Percentiles rank a stretch among this genome's conserved stretches.
Evolutionary conservation across 2,797 vertebrate species (phyloP).

Genomic region (Lutjanus argentimaculatus): DNA sequence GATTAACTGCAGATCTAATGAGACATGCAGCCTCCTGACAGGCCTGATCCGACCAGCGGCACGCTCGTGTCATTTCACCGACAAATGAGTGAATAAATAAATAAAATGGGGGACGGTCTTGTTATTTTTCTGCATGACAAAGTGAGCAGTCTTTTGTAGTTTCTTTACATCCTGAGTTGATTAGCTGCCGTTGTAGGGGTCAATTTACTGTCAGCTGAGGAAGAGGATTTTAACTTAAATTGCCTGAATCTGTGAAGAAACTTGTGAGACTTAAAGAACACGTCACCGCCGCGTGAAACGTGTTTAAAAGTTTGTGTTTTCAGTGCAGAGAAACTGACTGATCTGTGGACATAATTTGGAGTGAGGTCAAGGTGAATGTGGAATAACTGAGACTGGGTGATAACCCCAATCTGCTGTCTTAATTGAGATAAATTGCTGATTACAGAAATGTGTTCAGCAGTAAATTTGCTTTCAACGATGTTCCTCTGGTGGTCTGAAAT

Average conservation of each 20-base stretch:
- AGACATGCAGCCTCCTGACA: slow-evolving; percentile 56
- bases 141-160: neutral
- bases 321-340: neutral
- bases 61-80: neutral
- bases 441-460: slow-evolving; percentile 16
- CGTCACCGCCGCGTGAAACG: slow-evolving; percentile 11
- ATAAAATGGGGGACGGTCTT: neutral
- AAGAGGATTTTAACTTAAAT: neutral
- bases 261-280: neutral
- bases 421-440: slow-evolving; percentile 41
- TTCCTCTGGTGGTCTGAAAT: slow-evolving; percentile 3
- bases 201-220: neutral
- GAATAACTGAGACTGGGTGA: slow-evolving; percentile 8
- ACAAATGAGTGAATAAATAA: slow-evolving; percentile 10
- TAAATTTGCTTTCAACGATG: slow-evolving; percentile 2
- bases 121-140: neutral
- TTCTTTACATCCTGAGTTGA: neutral
- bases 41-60: slow-evolving; percentile 32
- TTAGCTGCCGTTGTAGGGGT: neutral
- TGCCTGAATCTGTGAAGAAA: neutral
- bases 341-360: neutral
- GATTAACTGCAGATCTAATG: slow-evolving; percentile 66
- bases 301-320: slow-evolving; percentile 29
- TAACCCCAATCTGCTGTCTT: slow-evolving; percentile 28
- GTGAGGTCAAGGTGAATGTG: slow-evolving; percentile 24